Conservation (phyloP, 2,888 invertebrate species). For the Dryadula phaetusa region DNA sequence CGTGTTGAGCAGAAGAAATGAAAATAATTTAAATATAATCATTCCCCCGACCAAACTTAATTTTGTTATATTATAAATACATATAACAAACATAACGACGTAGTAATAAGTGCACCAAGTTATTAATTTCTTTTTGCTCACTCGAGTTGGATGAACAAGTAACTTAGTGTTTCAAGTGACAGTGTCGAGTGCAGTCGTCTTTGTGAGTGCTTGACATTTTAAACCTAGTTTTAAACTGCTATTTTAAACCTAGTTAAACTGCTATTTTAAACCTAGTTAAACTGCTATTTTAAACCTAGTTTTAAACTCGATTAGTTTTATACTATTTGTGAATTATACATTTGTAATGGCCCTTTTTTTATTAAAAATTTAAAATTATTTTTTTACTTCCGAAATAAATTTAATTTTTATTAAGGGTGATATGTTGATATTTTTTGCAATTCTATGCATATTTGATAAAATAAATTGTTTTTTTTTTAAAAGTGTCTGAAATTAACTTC, state of each 20-base stretch:
- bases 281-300: background rate
- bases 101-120: background rate
- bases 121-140: constrained; percentile 30
- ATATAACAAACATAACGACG: background rate
- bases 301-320: background rate
- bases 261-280: background rate
- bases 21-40: too few species aligned
- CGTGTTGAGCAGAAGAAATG: too few species aligned
- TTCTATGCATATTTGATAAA: too few species aligned
- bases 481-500: too few species aligned
- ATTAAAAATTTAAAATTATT: too few species aligned
- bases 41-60: too few species aligned
- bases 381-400: too few species aligned
- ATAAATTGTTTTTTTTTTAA: too few species aligned
- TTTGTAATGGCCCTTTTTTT: background rate
- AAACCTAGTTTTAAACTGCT: background rate
- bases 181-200: constrained; percentile 24
- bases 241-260: too few species aligned
- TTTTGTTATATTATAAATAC: too few species aligned
- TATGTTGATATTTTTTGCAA: too few species aligned
- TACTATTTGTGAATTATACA: background rate
- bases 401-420: too few species aligned
- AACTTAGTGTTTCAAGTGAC: constrained; percentile 27
- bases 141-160: constrained; percentile 24
- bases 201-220: constrained; percentile 5